Conservation (phyloP, 2,113 vertebrate genomes). For the Myotis lucifugus region DNA sequence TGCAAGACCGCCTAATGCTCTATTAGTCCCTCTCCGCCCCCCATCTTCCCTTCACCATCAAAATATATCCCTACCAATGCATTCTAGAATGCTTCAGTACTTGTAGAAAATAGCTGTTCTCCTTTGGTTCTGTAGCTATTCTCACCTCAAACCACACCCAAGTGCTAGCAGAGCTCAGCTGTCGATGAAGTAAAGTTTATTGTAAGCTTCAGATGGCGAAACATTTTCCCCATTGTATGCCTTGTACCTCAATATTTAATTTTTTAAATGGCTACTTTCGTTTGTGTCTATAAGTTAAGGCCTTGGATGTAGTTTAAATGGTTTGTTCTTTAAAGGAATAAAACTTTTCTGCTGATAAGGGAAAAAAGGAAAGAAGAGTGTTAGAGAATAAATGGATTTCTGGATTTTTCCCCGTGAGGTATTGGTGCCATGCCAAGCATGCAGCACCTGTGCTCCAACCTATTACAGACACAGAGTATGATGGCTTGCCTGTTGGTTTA, state of each 20-base stretch:
- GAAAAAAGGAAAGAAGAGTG: not conserved
- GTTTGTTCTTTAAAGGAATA: constrained; percentile 81
- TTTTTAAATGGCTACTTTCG: constrained; percentile 81
- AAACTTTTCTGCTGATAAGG: constrained; percentile 81
- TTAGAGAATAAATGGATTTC: not conserved
- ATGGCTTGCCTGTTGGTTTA: not conserved
- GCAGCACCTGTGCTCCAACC: no score
- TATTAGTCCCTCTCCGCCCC: not conserved
- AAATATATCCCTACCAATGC: constrained; percentile 69
- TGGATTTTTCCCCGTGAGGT: not conserved
- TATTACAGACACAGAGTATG: not conserved
- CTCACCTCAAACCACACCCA: constrained; percentile 63
- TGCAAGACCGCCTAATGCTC: constrained; percentile 87
- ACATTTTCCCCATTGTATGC: constrained; percentile 59
- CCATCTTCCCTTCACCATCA: constrained; percentile 46
- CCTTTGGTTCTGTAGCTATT: constrained; percentile 46
- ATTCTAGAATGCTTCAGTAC: constrained; percentile 80
- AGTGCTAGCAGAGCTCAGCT: constrained; percentile 75
- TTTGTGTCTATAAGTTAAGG: constrained; percentile 82
- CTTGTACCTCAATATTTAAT: constrained; percentile 76
- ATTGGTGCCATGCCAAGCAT: not conserved
- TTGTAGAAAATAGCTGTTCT: constrained; percentile 77
- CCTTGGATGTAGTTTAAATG: constrained; percentile 82
- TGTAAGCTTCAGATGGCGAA: constrained; percentile 69
- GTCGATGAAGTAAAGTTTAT: constrained; percentile 69